phyloP scores from a whole-genome alignment of 1,140 invertebrate species.

The Tetranychus urticae region DNA sequence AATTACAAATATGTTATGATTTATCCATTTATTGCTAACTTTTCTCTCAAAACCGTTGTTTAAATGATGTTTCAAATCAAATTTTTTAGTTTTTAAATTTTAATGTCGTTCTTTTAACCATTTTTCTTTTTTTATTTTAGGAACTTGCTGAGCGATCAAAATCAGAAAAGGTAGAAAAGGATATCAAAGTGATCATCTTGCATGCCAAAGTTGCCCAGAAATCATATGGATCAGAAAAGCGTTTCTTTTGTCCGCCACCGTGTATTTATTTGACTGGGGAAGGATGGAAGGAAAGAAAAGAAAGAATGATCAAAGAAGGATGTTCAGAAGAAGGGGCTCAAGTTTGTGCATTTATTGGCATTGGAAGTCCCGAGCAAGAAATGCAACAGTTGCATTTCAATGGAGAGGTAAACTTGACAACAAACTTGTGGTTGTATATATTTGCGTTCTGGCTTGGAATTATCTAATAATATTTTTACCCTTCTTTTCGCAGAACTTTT shows the following conservation, averaged over 20 bases:
- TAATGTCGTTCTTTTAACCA: too few relatives aligned
- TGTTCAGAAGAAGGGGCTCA: constrained; percentile 70
- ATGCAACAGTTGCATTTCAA: constrained; percentile 96
- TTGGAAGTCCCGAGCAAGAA: constrained; percentile 93
- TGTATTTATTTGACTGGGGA: constrained; percentile 95
- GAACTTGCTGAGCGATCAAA: too few relatives aligned
- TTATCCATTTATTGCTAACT: too few relatives aligned
- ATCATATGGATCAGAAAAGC: constrained; percentile 97
- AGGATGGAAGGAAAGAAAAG: constrained; percentile 80
- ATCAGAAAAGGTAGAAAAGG: constrained; percentile 30
- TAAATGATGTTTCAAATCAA: too few relatives aligned
- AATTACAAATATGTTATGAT: too few relatives aligned
- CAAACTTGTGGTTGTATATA: not conserved
- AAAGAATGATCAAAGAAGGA: constrained; percentile 55
- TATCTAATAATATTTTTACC: not conserved
- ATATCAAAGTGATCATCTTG: constrained; percentile 87
- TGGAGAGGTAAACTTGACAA: constrained; percentile 27
- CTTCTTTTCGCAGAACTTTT: constrained; percentile 49
- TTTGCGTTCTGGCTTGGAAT: not conserved
- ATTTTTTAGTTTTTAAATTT: too few relatives aligned
- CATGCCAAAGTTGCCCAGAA: constrained; percentile 97
- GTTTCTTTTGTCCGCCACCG: constrained; percentile 97
- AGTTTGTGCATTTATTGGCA: constrained; percentile 92
- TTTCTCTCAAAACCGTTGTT: too few relatives aligned
- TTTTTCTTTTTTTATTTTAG: too few relatives aligned